Conservation (phyloP, 1,140 invertebrate genomes). For the Sesamia nonagrioides region DNA sequence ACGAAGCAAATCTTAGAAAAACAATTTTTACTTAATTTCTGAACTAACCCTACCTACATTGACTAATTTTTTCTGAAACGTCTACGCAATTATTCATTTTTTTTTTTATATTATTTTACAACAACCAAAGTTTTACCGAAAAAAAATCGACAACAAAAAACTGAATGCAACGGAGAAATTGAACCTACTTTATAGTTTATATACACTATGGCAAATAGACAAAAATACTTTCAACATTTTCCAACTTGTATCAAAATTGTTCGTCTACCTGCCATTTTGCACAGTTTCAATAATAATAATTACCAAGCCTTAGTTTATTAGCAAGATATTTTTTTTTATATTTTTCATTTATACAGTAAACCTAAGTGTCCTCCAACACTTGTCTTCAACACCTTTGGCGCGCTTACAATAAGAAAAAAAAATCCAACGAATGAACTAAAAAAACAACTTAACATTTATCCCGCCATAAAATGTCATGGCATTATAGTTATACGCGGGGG, state of each 20-base stretch:
- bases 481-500: conserved; percentile 41
- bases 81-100: conserved; percentile 47
- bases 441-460: conserved; percentile 79
- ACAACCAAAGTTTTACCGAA: conserved; percentile 42
- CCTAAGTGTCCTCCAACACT: conserved; percentile 66
- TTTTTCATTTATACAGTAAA: conserved; percentile 83
- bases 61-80: conserved; percentile 46
- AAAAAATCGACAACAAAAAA: conserved; percentile 42
- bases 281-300: conserved; percentile 10
- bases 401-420: conserved; percentile 72
- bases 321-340: conserved; percentile 78
- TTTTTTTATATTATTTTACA: conserved; percentile 48
- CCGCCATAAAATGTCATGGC: conserved; percentile 61
- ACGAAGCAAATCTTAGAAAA: conserved; percentile 43
- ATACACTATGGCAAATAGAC: not conserved
- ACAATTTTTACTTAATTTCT: conserved; percentile 46
- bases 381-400: conserved; percentile 78
- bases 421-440: conserved; percentile 80
- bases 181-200: conserved; percentile 25
- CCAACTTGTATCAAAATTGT: conserved; percentile 27
- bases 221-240: not conserved
- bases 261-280: not conserved
- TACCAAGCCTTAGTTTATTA: conserved; percentile 56
- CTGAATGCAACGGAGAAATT: conserved; percentile 33
- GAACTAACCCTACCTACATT: conserved; percentile 48